Base-by-base conservation (phyloP, 2,113 vertebrate genomes). In the Falco punctatus region DNA sequence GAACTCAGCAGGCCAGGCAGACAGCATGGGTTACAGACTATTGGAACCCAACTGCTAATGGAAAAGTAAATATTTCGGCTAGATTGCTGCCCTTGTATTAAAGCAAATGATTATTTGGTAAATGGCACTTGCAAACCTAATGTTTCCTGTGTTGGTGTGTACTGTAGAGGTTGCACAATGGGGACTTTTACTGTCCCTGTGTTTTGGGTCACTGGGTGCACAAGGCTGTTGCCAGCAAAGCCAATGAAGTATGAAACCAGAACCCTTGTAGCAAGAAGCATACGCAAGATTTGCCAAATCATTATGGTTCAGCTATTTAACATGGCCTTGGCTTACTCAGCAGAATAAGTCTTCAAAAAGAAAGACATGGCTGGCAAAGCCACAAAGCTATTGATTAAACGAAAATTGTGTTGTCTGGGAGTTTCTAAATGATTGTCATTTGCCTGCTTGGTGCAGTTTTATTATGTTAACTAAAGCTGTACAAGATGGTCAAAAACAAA, bases 181-280 rank as follows among this genome's bases (percentile, higher is more conserved):
- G 88, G 87, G 73, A 88, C 84, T 96, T 97, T 65, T 90, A 30
- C 77, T 67, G 81, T 94, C 87, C 94, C 80, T 38, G 1, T 86
- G 81, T 59, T 94, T 62, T 81, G 88, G 95, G 95, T 96, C 96
- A 96, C 74, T 80, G 92, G 80, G 86, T 82, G 71, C 88, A 85
- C 59, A 26, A 88, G 86, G 75, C 91, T 79, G 52, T 10, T 94
- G 94, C 94, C 93, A 91, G 84, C 78, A 95, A 93, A 96, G 93
- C 92, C 97, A 97, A 78, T 92, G 93, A 89, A 93, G 86, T 84
- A 90, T 89, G 86, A 97, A 97, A 97, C 80, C 92, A 96, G 90
- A 97, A 69, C 51, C 67, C 51, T 55, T 11, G 6, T 57, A 88
- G 96, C 94, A 96, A 91, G 89, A 96, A 96, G 89, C 90, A 84